Percentiles rank a stretch among this genome's conserved stretches.
These are phyloP conservation scores for Pelosia muscerda DNA, from an alignment of 2,888 invertebrate genomes.

Conservation along the genomic window DNA sequence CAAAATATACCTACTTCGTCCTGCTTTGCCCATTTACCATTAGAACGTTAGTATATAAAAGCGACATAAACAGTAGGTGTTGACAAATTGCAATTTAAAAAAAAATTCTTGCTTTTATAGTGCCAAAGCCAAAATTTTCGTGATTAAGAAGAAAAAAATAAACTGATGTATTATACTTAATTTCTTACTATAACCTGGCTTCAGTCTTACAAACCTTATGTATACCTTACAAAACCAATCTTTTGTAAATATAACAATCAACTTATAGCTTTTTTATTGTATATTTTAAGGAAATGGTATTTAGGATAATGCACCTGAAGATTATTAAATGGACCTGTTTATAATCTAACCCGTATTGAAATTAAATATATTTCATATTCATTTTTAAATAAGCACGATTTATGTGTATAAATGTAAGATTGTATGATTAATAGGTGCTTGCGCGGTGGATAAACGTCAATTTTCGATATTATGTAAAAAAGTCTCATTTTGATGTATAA, in stretches of 20 bases:
- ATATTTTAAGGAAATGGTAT: constrained; percentile 35
- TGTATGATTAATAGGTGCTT: constrained; percentile 85
- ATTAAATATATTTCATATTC: constrained; percentile 26
- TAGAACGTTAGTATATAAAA: not conserved
- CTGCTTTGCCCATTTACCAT: no score
- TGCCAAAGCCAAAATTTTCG: not conserved
- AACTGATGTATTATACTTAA: not conserved
- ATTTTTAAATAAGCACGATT: constrained; percentile 54
- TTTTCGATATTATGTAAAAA: constrained; percentile 75
- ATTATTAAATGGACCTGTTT: constrained; percentile 20
- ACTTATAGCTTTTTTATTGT: constrained; percentile 44
- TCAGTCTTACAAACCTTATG: not conserved
- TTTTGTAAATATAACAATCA: constrained; percentile 43
- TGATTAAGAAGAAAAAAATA: not conserved
- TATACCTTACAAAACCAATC: constrained; percentile 15
- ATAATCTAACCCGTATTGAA: constrained; percentile 26
- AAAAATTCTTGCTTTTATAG: not conserved
- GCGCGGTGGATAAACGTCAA: constrained; percentile 82
- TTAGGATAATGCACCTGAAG: constrained; percentile 31
- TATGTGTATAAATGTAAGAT: constrained; percentile 74
- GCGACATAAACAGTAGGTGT: not conserved
- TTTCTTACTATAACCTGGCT: not conserved
- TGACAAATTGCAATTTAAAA: not conserved
- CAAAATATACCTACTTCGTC: not conserved
- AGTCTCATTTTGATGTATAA: constrained; percentile 65